Conservation (phyloP, 1,140 invertebrate genomes). For the Papilio machaon region DNA sequence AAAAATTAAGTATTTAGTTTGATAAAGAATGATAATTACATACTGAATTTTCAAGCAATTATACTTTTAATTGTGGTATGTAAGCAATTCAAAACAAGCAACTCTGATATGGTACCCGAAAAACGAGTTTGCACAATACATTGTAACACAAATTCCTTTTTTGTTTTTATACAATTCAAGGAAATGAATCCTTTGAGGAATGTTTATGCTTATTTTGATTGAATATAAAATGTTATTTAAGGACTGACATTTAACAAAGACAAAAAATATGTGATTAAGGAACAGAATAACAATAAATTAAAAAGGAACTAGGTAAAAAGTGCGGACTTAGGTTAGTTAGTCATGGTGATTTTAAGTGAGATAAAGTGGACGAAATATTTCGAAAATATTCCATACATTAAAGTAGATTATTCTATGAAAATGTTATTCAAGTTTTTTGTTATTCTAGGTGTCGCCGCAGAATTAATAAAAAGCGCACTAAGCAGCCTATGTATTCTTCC, state of each 20-base stretch:
- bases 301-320: background rate
- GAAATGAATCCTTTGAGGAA: slow-evolving; percentile 2
- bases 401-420: background rate
- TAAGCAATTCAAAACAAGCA: background rate
- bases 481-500: no score
- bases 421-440: background rate
- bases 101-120: background rate
- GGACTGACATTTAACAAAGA: background rate
- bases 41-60: no score
- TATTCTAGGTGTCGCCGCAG: background rate
- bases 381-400: no score
- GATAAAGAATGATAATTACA: no score
- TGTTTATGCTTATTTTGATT: background rate
- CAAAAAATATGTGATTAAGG: background rate
- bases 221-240: background rate
- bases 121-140: background rate
- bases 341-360: background rate
- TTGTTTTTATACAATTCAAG: background rate
- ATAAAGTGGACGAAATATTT: no score
- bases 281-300: no score
- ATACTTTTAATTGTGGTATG: background rate
- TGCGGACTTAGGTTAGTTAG: background rate
- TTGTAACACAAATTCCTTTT: background rate
- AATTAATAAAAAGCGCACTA: no score
- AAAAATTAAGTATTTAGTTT: no score